Evolutionary conservation across 2,797 vertebrate genomes (phyloP), one percentile per base, ranked within the genome.

Genomic region (Potorous gilbertii): DNA sequence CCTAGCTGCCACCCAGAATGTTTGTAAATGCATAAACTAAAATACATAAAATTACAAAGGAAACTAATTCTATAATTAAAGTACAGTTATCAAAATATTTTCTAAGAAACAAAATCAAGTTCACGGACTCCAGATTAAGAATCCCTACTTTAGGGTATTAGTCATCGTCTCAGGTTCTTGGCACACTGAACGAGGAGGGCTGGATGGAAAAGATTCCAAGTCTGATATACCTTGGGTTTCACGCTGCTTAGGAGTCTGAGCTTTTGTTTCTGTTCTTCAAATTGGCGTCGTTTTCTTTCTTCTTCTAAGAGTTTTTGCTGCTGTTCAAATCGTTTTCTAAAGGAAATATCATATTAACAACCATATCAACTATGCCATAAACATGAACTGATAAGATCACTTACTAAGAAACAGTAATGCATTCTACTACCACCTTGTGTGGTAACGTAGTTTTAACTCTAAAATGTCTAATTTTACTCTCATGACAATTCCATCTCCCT

Each of bases 191-290:
- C 13, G n/a, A 74, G 21, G 90, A 93, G 90, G 87, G 46, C 27
- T 5, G 28, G 54, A 93, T 55, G 12, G 29, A 46, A 52, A 66
- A 27, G 24, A 50, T 87, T 27, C 74, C 9, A 50, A 87, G 74
- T 81, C 6, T 87, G 52, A 14, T 13, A 9, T 2, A 99, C 99
- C 99, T 99, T 99, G 54, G 99, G 99, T 98, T 99, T 99, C 97
- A 99, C 99, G 94, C 99, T 99, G 98, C 99, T 99, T 95, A 99
- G 98, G 62, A 99, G 99, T 91, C 99, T 99, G 94, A 99, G 99
- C 98, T 99, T 99, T 97, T 99, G 99, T 95, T 99, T 99, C 98
- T 99, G 99, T 98, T 99, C 99, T 98, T 99, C 99, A 98, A 99
- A 99, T 91, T 99, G 99, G 87, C 99, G 98, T 95, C 99, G 99